Evolutionary conservation across 2,797 vertebrate species (phyloP).

Genomic region (Pantherophis alleghaniensis): DNA sequence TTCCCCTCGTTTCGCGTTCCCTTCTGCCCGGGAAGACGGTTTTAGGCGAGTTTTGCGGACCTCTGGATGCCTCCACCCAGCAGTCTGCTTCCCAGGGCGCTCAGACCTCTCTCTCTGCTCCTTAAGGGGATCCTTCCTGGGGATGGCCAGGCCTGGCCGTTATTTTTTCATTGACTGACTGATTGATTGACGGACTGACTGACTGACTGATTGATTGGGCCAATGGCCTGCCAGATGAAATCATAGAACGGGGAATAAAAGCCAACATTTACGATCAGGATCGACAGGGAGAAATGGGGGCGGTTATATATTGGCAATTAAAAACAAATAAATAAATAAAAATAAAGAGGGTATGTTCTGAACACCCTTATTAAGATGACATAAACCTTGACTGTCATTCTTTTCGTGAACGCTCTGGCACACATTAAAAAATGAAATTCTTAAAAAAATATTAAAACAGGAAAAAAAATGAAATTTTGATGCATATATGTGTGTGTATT

Average conservation of each 20-base stretch:
- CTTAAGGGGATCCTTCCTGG: background rate
- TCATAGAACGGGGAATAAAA: background rate
- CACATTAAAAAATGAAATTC: background rate
- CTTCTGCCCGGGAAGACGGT: background rate
- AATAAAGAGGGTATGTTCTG: too few relatives aligned
- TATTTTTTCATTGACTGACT: background rate
- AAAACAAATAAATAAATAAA: too few relatives aligned
- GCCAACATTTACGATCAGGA: background rate
- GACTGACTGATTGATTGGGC: too few relatives aligned
- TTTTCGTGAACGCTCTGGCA: background rate
- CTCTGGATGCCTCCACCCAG: too few relatives aligned
- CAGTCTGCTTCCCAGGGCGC: background rate
- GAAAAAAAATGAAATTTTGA: too few relatives aligned
- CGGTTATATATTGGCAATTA: too few relatives aligned
- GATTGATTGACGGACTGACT: too few relatives aligned
- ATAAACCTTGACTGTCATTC: background rate
- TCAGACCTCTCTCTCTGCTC: background rate
- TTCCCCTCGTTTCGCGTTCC: too few relatives aligned
- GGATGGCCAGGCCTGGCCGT: background rate
- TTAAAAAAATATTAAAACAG: too few relatives aligned
- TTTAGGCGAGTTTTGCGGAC: background rate
- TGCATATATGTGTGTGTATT: too few relatives aligned
- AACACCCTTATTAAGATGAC: background rate
- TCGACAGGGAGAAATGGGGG: background rate
- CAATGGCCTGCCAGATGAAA: background rate